Percentiles rank a stretch among this genome's conserved stretches.
Evolutionary conservation across 2,113 vertebrate genomes (phyloP).

Genomic region (Pipra filicauda): DNA sequence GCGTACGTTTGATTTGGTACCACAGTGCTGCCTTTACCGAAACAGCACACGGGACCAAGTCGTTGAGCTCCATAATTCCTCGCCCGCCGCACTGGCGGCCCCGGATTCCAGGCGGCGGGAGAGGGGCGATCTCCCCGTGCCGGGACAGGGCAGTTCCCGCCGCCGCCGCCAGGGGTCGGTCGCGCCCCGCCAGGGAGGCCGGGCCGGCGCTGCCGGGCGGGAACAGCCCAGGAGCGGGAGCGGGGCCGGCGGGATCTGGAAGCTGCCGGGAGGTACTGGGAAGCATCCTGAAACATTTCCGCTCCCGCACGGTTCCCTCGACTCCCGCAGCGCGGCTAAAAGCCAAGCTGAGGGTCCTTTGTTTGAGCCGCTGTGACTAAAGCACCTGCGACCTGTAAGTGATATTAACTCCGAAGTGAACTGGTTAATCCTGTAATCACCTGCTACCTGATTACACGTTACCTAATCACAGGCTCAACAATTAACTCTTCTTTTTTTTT

Average conservation of each 20-base stretch:
- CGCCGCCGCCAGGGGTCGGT: background rate
- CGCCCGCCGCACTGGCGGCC: fast-evolving
- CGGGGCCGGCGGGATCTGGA: background rate
- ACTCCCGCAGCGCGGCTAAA: background rate
- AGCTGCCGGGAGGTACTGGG: background rate
- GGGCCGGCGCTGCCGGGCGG: too few relatives aligned
- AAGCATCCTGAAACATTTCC: background rate
- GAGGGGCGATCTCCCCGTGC: background rate
- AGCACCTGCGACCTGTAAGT: background rate
- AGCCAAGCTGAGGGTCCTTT: fast-evolving
- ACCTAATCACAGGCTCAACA: background rate
- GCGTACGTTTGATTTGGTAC: background rate
- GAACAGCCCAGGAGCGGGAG: background rate
- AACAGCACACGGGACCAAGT: fast-evolving
- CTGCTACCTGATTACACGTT: background rate
- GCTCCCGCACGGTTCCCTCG: background rate
- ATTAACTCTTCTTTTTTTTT: background rate
- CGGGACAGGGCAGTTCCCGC: background rate
- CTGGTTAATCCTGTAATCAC: background rate
- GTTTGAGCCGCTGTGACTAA: fast-evolving
- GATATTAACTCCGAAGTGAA: background rate
- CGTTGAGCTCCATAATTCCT: fast-evolving
- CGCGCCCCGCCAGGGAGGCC: background rate
- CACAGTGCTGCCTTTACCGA: background rate
- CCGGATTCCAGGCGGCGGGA: fast-evolving